Percentiles rank a stretch among this genome's conserved stretches.
Evolutionary conservation across 2,797 vertebrate species (phyloP).

Genomic region (Loris lydekkerianus): DNA sequence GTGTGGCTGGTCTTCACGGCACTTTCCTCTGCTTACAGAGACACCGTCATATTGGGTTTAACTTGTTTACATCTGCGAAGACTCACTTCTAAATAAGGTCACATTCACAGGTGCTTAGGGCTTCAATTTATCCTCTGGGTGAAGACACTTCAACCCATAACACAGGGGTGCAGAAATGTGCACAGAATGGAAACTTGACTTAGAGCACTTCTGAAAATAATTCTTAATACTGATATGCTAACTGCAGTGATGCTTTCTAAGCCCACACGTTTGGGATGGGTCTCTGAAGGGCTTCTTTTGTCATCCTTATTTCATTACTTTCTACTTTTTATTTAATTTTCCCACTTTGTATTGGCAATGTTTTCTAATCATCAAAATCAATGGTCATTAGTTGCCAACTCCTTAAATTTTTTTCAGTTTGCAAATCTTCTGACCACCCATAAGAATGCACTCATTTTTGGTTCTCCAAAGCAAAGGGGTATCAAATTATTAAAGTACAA

Average conservation of each 20-base stretch:
- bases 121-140: not conserved
- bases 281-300: not conserved
- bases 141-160: not conserved
- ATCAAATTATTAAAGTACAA: slow-evolving; percentile 36
- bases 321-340: not conserved
- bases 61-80: not conserved
- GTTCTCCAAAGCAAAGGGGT: not conserved
- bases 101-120: not conserved
- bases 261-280: not conserved
- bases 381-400: not conserved
- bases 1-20: not conserved
- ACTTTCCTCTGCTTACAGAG: not conserved
- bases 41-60: not conserved
- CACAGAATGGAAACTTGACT: not conserved
- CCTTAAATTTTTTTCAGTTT: slow-evolving; percentile 22
- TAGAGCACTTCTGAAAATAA: not conserved
- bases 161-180: not conserved
- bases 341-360: not conserved
- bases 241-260: not conserved
- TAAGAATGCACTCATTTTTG: not conserved
- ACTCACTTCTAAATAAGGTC: not conserved
- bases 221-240: slow-evolving; percentile 3
- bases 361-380: slow-evolving; percentile 36
- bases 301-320: not conserved
- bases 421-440: not conserved